Evolutionary conservation across 1,140 invertebrate genomes (phyloP), one percentile per base, ranked within the genome.

Genomic region (Helicoverpa zea): DNA sequence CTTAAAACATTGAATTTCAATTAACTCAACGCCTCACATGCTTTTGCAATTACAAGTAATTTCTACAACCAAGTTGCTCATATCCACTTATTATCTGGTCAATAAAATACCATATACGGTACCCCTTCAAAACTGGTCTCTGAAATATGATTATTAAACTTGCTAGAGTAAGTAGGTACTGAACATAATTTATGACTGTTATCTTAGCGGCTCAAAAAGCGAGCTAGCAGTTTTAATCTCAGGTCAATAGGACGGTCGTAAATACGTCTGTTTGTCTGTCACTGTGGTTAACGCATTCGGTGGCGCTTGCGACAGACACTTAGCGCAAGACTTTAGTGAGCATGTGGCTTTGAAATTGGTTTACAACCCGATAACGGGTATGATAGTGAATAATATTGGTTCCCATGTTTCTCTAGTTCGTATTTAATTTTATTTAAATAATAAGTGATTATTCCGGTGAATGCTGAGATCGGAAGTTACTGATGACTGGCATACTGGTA

Each of bases 241-340:
- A 85, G 87, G 84, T 78, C 86, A 88, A 84, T 86, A 84, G 86
- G 83, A 82, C 61, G 79, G 78, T 82, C 82, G 84, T 89, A 90
- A 90, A 90, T 90, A 83, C 72, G 84, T 86, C 83, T 82, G 83
- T 86, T 74, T 76, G 83, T 85, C 85, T 80, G 86, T 87, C 83
- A 80, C 64, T 85, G 51, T 51, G 49, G 80, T 79, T 86, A 86
- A 86, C 84, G 80, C 63, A 47, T 68, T 49, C 64, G 11, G 84
- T 81, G 78, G 73, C 83, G 82, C 79, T 87, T 86, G 83, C 78
- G 74, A 80, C 80, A 82, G 51, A 58, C 64, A 79, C 66, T 79
- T 79, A 74, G 51, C 23, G 16, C 29, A 30, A 51, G 12, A n/a
- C 49, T 51, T 30, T 72, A 52, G 12, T 9, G 23, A 51, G 64